Conservation (phyloP, 2,113 vertebrate genomes). For the Cynoglossus semilaevis region DNA sequence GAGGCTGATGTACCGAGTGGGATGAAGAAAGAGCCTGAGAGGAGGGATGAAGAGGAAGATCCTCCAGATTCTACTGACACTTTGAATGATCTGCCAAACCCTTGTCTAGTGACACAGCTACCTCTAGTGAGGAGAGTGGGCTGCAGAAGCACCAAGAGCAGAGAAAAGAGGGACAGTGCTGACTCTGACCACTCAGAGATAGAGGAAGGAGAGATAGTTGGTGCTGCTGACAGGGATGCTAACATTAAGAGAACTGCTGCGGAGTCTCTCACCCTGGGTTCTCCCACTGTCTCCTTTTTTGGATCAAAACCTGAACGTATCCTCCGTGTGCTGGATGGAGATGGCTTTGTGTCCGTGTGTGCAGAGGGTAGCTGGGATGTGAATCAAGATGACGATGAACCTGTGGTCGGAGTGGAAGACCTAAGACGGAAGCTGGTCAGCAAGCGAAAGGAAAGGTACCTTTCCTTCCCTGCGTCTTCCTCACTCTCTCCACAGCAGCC, state of each 20-base stretch:
- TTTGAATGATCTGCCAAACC: slow-evolving; percentile 49
- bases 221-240: slow-evolving; percentile 50
- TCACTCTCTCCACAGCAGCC: slow-evolving; percentile 54
- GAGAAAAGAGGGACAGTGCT: slow-evolving; percentile 27
- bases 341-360: slow-evolving; percentile 82
- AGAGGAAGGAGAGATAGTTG: slow-evolving; percentile 90
- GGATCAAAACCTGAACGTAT: slow-evolving; percentile 74
- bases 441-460: slow-evolving; percentile 81
- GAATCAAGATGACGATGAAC: slow-evolving; percentile 52
- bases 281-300: slow-evolving; percentile 65
- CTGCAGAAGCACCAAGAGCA: slow-evolving; percentile 29
- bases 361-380: slow-evolving; percentile 75
- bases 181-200: slow-evolving; percentile 84
- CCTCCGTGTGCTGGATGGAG: slow-evolving; percentile 79
- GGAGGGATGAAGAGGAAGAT: slow-evolving; percentile 50
- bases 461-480: slow-evolving; percentile 66
- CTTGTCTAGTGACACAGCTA: slow-evolving; percentile 33
- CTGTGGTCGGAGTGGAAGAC: slow-evolving; percentile 76
- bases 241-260: slow-evolving; percentile 34
- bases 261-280: slow-evolving; percentile 34
- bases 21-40: slow-evolving; percentile 6
- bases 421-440: slow-evolving; percentile 85
- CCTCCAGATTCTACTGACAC: slow-evolving; percentile 65
- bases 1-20: slow-evolving; percentile 6
- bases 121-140: slow-evolving; percentile 65